phyloP scores from a whole-genome alignment of 2,888 invertebrate species.

The Leptinotarsa tumamoca region DNA sequence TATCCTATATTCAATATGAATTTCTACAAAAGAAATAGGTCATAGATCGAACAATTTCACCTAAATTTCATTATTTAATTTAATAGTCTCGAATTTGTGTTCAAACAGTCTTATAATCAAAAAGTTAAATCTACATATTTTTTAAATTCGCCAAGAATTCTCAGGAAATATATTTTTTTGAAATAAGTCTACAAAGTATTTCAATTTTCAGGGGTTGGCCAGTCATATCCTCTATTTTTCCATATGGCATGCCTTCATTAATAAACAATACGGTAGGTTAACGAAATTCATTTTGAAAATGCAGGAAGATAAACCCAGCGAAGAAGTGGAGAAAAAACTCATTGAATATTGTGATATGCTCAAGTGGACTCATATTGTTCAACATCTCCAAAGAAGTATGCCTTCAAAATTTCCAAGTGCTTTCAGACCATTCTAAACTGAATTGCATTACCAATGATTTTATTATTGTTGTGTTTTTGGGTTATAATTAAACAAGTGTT shows the following conservation, averaged over 20 bases:
- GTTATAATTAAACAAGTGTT: no score
- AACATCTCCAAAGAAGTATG: slow-evolving; percentile 70
- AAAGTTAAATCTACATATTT: no score
- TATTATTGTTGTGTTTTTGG: background rate
- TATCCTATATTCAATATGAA: no score
- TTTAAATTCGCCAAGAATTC: no score
- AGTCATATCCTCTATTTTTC: slow-evolving; percentile 76
- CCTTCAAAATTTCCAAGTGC: slow-evolving; percentile 77
- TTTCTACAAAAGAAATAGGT: no score
- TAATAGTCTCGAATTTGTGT: no score
- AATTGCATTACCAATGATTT: background rate
- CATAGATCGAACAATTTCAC: no score
- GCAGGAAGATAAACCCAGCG: slow-evolving; percentile 83
- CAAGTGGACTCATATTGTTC: slow-evolving; percentile 79
- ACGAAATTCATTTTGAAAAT: slow-evolving; percentile 80
- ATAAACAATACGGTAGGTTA: slow-evolving; percentile 85
- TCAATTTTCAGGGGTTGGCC: slow-evolving; percentile 50
- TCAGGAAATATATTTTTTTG: no score
- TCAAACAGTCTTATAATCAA: no score
- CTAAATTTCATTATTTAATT: no score
- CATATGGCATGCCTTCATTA: slow-evolving; percentile 84
- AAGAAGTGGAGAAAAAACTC: slow-evolving; percentile 78
- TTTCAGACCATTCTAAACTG: slow-evolving; percentile 80
- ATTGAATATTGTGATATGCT: slow-evolving; percentile 74
- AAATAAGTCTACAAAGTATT: background rate